Evolutionary conservation across 2,113 vertebrate species (phyloP).

Genomic region (Riparia riparia): DNA sequence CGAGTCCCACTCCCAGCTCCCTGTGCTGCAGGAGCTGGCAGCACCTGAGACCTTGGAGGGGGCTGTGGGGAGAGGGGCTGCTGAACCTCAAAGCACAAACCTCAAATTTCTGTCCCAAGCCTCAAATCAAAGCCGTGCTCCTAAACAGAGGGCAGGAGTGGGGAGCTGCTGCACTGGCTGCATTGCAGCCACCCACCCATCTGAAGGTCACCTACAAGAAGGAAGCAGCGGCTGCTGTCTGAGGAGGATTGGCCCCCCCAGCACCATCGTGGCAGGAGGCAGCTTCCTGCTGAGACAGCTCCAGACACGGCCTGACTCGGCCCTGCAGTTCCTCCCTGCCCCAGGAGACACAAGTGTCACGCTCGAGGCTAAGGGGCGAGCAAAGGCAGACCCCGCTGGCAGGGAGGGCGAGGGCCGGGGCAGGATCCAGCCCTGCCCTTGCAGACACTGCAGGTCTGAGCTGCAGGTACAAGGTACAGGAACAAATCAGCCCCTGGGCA

Average conservation of each 20-base stretch:
- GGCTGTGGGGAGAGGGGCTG: background rate
- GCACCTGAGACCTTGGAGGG: background rate
- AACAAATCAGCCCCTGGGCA: background rate
- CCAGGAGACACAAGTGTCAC: accelerated
- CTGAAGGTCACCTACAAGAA: background rate
- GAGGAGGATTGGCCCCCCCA: background rate
- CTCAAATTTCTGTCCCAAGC: background rate
- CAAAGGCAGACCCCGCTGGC: background rate
- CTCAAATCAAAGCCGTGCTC: background rate
- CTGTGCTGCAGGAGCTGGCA: background rate
- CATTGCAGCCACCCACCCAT: background rate
- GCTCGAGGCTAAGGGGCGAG: accelerated
- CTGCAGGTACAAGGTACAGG: background rate
- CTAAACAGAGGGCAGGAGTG: accelerated
- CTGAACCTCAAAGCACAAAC: background rate
- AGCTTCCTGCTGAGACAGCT: background rate
- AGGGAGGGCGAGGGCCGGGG: accelerated
- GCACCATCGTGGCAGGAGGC: accelerated
- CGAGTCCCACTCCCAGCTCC: accelerated
- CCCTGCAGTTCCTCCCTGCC: background rate
- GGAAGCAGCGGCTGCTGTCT: background rate
- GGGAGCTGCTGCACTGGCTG: background rate
- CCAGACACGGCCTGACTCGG: accelerated
- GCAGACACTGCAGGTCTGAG: background rate
- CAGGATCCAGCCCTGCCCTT: background rate